Base-by-base conservation (phyloP, 2,888 invertebrate species). In the Escarpia spicata region DNA sequence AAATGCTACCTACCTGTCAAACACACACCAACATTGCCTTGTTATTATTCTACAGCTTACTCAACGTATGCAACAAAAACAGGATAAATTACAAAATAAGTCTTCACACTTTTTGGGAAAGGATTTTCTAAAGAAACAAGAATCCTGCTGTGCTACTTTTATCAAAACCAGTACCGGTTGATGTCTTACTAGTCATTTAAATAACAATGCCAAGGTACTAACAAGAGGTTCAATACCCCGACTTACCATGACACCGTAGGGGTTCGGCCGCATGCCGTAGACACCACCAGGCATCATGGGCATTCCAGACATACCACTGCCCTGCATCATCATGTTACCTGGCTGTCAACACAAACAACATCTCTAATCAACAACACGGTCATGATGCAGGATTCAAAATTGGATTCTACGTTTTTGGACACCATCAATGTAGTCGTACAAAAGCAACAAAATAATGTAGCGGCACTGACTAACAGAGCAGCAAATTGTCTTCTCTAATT, bases 261-360 rank as follows among this genome's bases (percentile, higher is more conserved):
- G 92, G 52, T 93, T 92, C 8, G 92, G 92, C 26, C 93, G 90
- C 93, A 93, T 93, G 37, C 93, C 93, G 90, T 93, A 93, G 44
- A 93, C 52, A 31, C 92, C 91, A 31, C 92, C 92, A 43, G 92
- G 92, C 92, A 93, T 91, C 92, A 93, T 92, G 12, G 93, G 92
- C 89, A 93, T 43, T 19, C 92, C 92, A 90, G 93, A 93, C 91
- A 93, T 92, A 26, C 90, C 89, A 10, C 91, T 52, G 31, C 90
- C 89, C 93, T 75, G 75, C 75, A 93, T 93, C 93, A 93, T 93
- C 93, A 93, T 93, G 75, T 93, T 92, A 37, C 92, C 92, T 89
- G 43, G 43, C 91, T 52, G 58, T 44, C 52, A 44, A 37, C 45
- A 75, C 3, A 75, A 75, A 75, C 75, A 75, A 75, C 19, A 26